Percentiles rank a stretch among this genome's conserved stretches.
These are phyloP conservation scores for Thera obeliscata DNA, from an alignment of 2,888 invertebrate genomes.

Conservation along the genomic window DNA sequence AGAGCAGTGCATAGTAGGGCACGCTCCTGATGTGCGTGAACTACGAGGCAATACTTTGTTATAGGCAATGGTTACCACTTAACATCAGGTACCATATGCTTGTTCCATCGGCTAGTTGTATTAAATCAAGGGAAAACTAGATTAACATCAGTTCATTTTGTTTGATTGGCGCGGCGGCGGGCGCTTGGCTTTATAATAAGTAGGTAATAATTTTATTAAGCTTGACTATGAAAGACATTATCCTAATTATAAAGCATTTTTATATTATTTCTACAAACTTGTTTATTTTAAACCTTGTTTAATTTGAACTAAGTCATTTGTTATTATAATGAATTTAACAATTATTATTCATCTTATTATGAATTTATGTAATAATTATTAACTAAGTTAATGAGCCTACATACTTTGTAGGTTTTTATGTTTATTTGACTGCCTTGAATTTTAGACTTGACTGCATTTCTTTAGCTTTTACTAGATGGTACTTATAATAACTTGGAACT, in stretches of 20 bases:
- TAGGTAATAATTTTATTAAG: conserved; percentile 3
- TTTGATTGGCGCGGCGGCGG: no score
- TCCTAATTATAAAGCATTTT: conserved; percentile 27
- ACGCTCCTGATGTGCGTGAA: no score
- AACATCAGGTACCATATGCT: no score
- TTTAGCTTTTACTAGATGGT: conserved; percentile 40
- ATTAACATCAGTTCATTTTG: no score
- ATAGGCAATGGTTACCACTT: no score
- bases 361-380: conserved; percentile 13
- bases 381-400: conserved; percentile 14
- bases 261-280: conserved; percentile 24
- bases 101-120: no score
- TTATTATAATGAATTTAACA: conserved; percentile 14
- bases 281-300: conserved; percentile 32
- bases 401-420: conserved; percentile 5
- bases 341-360: conserved; percentile 1
- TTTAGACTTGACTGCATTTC: conserved; percentile 52
- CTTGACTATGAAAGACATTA: conserved; percentile 32
- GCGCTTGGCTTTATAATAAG: background rate
- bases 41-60: no score
- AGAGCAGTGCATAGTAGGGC: no score
- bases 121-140: no score
- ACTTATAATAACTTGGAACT: conserved; percentile 18
- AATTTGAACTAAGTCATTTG: conserved; percentile 36
- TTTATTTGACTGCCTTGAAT: conserved; percentile 51